Conservation (phyloP, 2,888 invertebrate genomes). For the Lissonota sp. region DNA sequence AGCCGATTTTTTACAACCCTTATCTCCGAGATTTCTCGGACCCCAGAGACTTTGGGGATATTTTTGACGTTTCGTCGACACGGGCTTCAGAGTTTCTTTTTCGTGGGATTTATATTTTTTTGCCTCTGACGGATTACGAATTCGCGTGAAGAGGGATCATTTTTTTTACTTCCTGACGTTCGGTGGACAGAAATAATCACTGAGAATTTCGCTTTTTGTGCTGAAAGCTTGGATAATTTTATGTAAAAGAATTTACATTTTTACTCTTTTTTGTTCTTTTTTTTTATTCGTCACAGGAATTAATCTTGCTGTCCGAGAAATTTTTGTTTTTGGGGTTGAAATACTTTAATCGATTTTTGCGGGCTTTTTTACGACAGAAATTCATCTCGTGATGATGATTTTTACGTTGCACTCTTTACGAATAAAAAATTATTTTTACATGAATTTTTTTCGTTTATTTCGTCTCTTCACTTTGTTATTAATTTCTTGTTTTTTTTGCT, state of each 20-base stretch:
- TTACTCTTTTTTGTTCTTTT: too few relatives aligned
- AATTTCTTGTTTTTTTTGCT: background rate
- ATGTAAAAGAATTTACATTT: too few relatives aligned
- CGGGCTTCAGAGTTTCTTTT: background rate
- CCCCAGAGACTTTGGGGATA: slow-evolving; percentile 11
- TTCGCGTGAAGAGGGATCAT: background rate
- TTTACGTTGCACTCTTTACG: background rate
- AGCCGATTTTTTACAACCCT: slow-evolving; percentile 9
- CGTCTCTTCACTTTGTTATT: background rate
- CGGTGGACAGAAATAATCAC: background rate
- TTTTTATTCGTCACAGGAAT: too few relatives aligned
- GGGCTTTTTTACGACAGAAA: too few relatives aligned
- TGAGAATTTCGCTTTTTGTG: background rate
- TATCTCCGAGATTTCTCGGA: background rate
- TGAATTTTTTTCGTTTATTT: background rate
- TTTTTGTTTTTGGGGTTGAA: too few relatives aligned
- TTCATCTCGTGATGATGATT: too few relatives aligned
- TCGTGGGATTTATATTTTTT: background rate
- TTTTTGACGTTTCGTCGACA: slow-evolving; percentile 19
- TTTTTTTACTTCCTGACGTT: background rate
- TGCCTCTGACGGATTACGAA: slow-evolving; percentile 1
- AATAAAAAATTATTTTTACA: background rate
- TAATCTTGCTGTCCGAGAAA: too few relatives aligned
- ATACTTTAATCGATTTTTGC: too few relatives aligned
- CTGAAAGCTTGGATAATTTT: background rate